Base-by-base conservation (phyloP, 2,888 invertebrate genomes). In the Hecatera dysodea region DNA sequence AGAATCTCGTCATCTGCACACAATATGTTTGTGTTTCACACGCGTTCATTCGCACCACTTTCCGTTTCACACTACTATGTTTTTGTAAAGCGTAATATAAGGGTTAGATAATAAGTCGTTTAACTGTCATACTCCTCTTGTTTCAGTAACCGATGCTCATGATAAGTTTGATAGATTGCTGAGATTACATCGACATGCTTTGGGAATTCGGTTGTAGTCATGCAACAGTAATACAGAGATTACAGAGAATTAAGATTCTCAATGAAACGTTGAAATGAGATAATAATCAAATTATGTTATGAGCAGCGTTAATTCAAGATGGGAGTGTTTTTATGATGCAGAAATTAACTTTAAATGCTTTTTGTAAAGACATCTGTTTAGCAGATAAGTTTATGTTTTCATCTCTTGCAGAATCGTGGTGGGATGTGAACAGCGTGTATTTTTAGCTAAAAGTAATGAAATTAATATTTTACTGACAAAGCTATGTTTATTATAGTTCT, bases 21-120 rank as follows among this genome's bases (percentile, higher is more conserved):
- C 92, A 93, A 91, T 92, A 86, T 89, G 90, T 87, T 86, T 72
- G 85, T 77, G 82, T 87, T 93, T 94, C 94, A 86, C 94, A 94
- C 93, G 93, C 86, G 90, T 88, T 89, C 90, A 81, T 92, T 93
- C 89, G 90, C 91, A 92, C 87, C 87, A 91, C 93, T 94, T 93
- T 94, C 93, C 84, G 90, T 93, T 94, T 93, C 91, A 85, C 87
- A 85, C 86, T 86, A 84, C 82, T 72, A 81, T 67, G 80, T 86
- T 84, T 86, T 86, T 86, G 78, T 70, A 67, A 76, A 61, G 39
- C 61, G 63, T 62, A 81, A 81, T 81, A 64, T 78, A 76, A 52
- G 59, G 48, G 83, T 89, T 88, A 86, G 87, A 85, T 88, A 89
- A 89, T 81, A 77, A 64, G 75, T 65, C 59, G 73, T 75, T 78